These are phyloP conservation scores for Paraplagusia blochii DNA, from an alignment of 2,113 vertebrate genomes.

Conservation along the genomic window DNA sequence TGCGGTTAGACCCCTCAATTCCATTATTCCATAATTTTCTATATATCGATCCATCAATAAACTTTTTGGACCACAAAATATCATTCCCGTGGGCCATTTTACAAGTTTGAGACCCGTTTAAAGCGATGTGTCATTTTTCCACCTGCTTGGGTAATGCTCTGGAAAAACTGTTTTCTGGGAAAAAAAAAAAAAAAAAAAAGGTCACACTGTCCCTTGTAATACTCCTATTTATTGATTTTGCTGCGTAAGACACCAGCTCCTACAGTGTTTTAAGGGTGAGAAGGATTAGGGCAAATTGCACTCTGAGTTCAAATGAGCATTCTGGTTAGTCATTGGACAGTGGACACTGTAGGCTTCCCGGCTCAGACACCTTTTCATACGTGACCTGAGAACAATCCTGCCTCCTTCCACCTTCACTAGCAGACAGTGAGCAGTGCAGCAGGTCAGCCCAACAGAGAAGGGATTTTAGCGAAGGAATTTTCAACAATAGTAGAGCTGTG, in stretches of 20 bases:
- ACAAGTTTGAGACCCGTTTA: too few species aligned
- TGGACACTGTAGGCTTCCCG: constrained; percentile 12
- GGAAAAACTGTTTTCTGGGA: neutral
- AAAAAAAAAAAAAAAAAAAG: too few species aligned
- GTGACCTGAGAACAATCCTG: constrained; percentile 30
- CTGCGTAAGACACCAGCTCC: constrained; percentile 3
- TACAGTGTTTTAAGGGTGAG: neutral
- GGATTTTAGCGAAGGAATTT: too few species aligned
- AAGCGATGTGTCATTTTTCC: neutral
- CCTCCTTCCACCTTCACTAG: constrained; percentile 5
- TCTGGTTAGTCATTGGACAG: constrained; percentile 26
- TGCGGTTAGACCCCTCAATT: too few species aligned
- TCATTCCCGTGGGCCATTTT: too few species aligned
- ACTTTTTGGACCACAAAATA: too few species aligned
- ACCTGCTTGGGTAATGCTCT: neutral
- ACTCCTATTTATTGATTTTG: constrained; percentile 2
- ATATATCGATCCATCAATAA: too few species aligned
- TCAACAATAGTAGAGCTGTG: too few species aligned
- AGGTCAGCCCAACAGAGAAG: neutral
- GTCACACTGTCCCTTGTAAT: constrained; percentile 2
- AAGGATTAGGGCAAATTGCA: constrained; percentile 18
- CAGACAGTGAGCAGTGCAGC: constrained; percentile 1
- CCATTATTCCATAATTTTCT: too few species aligned
- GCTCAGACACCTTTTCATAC: constrained; percentile 35
- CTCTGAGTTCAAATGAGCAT: constrained; percentile 18